Evolutionary conservation across 2,797 vertebrate species (phyloP).

Genomic region (Aldrovandia affinis): DNA sequence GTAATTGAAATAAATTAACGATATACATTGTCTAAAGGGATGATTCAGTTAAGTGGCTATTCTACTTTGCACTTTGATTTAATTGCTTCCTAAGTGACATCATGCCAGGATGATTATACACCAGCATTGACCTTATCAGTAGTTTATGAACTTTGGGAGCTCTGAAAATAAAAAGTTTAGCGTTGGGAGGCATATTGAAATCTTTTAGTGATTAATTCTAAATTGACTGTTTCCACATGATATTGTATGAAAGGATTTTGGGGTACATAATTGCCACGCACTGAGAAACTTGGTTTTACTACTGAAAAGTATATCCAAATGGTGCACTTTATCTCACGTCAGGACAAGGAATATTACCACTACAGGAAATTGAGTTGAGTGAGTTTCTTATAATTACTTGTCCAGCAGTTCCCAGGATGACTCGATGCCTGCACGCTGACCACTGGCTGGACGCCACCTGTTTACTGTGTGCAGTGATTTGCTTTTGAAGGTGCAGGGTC

Average conservation of each 20-base stretch:
- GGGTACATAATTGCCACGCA: not conserved
- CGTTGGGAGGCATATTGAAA: not conserved
- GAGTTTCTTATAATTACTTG: not conserved
- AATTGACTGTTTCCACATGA: not conserved
- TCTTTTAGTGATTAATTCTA: not conserved
- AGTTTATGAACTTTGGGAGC: not conserved
- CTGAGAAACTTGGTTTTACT: conserved; percentile 4
- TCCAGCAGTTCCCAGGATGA: not conserved
- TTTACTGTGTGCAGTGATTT: not conserved
- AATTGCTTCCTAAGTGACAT: not conserved
- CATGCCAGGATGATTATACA: not conserved
- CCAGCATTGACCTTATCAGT: not conserved
- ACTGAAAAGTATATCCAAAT: not conserved
- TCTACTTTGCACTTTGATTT: not conserved
- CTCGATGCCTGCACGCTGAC: not conserved
- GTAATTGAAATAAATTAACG: not conserved
- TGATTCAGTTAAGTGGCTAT: not conserved
- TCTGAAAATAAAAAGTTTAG: not conserved
- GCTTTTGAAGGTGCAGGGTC: not conserved
- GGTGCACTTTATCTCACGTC: not conserved
- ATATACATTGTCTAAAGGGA: not conserved
- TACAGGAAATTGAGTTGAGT: not conserved
- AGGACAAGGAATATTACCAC: not conserved
- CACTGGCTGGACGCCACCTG: not conserved
- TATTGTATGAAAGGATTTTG: not conserved